Percentiles rank a stretch among this genome's conserved stretches.
Evolutionary conservation across 2,113 vertebrate species (phyloP).

Genomic region (Pollimyrus isidori): DNA sequence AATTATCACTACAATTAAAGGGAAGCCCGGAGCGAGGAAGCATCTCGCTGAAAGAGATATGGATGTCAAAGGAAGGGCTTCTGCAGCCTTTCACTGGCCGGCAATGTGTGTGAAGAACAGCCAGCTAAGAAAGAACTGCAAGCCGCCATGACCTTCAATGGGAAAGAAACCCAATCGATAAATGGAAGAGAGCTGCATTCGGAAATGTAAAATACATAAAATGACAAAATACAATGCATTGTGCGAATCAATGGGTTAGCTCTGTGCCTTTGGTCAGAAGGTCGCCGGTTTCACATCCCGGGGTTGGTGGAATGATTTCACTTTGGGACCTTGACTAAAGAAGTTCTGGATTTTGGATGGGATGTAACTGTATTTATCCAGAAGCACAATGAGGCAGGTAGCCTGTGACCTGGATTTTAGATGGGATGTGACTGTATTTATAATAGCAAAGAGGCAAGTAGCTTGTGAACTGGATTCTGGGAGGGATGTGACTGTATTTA

Average conservation of each 20-base stretch:
- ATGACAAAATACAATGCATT: neutral
- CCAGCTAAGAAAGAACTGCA: neutral
- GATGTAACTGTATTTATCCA: neutral
- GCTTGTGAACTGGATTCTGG: no score
- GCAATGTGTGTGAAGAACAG: neutral
- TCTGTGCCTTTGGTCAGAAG: neutral
- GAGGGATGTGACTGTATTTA: no score
- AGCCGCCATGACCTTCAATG: neutral
- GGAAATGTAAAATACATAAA: neutral
- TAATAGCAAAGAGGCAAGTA: no score
- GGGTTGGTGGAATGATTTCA: neutral
- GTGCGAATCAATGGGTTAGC: neutral
- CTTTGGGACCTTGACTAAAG: neutral
- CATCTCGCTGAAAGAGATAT: neutral
- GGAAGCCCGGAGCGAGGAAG: conserved; percentile 1
- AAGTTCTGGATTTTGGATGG: neutral
- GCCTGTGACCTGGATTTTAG: no score
- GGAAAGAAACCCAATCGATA: neutral
- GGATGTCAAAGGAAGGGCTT: neutral
- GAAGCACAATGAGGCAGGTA: neutral
- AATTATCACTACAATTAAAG: conserved; percentile 23
- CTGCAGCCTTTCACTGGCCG: neutral
- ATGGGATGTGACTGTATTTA: no score
- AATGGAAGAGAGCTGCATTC: neutral
- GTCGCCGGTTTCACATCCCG: neutral